A percentile compares a stretch with the other conserved stretches of the same genome.
Conservation (phyloP, 2,888 invertebrate genomes). For the Drosophila meridionalis region DNA sequence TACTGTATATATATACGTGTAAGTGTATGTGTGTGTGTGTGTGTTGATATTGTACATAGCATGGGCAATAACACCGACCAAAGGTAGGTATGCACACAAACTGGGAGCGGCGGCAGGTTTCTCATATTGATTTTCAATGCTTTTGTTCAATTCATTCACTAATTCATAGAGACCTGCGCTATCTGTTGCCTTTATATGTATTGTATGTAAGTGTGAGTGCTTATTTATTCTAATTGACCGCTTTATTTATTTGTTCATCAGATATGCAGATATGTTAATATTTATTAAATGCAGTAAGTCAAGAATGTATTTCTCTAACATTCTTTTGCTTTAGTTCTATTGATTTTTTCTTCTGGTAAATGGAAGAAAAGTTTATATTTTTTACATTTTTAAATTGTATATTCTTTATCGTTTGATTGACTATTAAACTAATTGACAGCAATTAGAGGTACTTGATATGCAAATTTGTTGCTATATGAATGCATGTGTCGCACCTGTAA, state of each 20-base stretch:
- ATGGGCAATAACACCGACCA: slow-evolving; percentile 45
- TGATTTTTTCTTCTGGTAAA: too few relatives aligned
- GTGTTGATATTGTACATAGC: slow-evolving; percentile 27
- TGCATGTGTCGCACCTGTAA: slow-evolving; percentile 29
- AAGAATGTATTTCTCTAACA: neutral
- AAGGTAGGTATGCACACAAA: slow-evolving; percentile 67
- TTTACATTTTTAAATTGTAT: neutral
- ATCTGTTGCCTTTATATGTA: slow-evolving; percentile 32
- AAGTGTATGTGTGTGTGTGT: slow-evolving; percentile 10
- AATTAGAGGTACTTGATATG: slow-evolving; percentile 4
- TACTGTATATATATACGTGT: neutral
- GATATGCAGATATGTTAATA: slow-evolving; percentile 20
- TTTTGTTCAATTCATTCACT: slow-evolving; percentile 79
- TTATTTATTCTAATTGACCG: slow-evolving; percentile 66
- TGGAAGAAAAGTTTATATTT: neutral
- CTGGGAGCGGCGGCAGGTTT: slow-evolving; percentile 80
- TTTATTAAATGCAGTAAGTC: neutral
- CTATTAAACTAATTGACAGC: slow-evolving; percentile 11
- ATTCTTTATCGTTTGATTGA: slow-evolving; percentile 12
- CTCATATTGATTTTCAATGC: slow-evolving; percentile 76
- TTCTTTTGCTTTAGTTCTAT: neutral
- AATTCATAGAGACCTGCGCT: slow-evolving; percentile 64
- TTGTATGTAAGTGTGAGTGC: slow-evolving; percentile 9
- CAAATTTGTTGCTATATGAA: slow-evolving; percentile 5
- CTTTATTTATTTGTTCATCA: slow-evolving; percentile 34